Conservation (phyloP, 2,113 vertebrate genomes). For the Pseudorhombus dupliciocellatus region DNA sequence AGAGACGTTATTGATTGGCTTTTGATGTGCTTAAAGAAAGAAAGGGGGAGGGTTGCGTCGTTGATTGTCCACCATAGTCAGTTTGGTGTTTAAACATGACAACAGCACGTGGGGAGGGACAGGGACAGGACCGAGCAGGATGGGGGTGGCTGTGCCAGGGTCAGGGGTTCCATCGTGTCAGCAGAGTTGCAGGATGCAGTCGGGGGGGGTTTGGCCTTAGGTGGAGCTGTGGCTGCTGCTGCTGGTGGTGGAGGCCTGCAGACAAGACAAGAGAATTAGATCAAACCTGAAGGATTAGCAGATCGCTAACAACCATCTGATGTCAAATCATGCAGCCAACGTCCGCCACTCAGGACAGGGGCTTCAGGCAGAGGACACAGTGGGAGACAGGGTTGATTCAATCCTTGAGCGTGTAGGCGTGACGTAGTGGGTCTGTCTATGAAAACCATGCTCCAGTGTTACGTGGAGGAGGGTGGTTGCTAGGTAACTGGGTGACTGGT, state of each 20-base stretch:
- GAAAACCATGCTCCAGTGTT: conserved; percentile 72
- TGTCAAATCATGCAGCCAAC: conserved; percentile 56
- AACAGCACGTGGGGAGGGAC: conserved; percentile 9
- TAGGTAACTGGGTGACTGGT: conserved; percentile 71
- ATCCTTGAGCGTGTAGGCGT: conserved; percentile 57
- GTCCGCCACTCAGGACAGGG: too few species aligned
- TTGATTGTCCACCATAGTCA: conserved; percentile 11
- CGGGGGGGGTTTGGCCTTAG: conserved; percentile 53
- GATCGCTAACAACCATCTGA: conserved; percentile 24
- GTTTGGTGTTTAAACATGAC: conserved; percentile 24
- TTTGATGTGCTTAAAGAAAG: conserved; percentile 60
- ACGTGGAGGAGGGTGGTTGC: conserved; percentile 66
- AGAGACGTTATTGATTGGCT: conserved; percentile 47
- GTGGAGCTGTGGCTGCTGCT: conserved; percentile 74
- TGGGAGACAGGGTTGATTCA: conserved; percentile 27
- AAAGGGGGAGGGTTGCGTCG: conserved; percentile 6
- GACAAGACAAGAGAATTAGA: conserved; percentile 56
- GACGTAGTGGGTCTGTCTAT: conserved; percentile 49
- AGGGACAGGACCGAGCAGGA: conserved; percentile 9
- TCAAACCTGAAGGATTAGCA: not conserved
- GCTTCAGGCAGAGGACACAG: conserved; percentile 62
- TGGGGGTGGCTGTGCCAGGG: not conserved
- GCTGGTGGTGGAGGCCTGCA: conserved; percentile 78
- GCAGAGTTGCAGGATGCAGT: conserved; percentile 24
- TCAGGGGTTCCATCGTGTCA: conserved; percentile 24